phyloP scores from a whole-genome alignment of 2,888 invertebrate species.

The Alloplasta piceator region DNA sequence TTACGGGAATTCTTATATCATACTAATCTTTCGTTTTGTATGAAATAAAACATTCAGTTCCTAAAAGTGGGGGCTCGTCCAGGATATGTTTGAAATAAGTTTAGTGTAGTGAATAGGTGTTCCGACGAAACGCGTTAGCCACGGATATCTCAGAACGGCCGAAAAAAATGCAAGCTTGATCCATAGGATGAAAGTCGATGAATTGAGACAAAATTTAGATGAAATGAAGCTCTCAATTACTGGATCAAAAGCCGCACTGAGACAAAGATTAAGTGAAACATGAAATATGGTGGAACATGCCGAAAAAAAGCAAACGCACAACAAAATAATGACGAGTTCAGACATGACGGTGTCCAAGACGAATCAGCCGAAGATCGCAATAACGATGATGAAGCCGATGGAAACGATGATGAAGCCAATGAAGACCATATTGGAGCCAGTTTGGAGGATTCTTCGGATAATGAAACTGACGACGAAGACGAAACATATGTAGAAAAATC shows the following conservation, averaged over 20 bases:
- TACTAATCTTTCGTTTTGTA: too few relatives aligned
- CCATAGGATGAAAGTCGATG: too few relatives aligned
- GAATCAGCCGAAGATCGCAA: background rate
- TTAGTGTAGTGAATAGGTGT: too few relatives aligned
- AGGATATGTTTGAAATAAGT: too few relatives aligned
- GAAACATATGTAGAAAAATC: constrained; percentile 1
- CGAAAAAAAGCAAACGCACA: background rate
- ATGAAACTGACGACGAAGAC: background rate
- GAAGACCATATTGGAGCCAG: background rate
- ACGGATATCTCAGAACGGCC: too few relatives aligned
- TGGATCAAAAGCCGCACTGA: constrained; percentile 5
- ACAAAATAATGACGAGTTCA: background rate
- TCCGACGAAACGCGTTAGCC: too few relatives aligned
- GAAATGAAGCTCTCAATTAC: too few relatives aligned
- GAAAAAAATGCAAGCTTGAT: too few relatives aligned
- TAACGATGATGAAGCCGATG: background rate
- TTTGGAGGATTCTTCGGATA: background rate
- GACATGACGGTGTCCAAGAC: background rate
- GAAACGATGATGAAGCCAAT: background rate
- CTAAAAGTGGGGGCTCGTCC: too few relatives aligned
- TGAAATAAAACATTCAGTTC: too few relatives aligned
- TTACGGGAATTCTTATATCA: too few relatives aligned
- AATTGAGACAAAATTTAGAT: too few relatives aligned
- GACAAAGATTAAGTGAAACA: background rate
- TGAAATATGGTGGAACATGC: background rate